A percentile compares a stretch with the other conserved stretches of the same genome.
Conservation (phyloP, 2,113 vertebrate genomes). For the Hemiscyllium ocellatum region DNA sequence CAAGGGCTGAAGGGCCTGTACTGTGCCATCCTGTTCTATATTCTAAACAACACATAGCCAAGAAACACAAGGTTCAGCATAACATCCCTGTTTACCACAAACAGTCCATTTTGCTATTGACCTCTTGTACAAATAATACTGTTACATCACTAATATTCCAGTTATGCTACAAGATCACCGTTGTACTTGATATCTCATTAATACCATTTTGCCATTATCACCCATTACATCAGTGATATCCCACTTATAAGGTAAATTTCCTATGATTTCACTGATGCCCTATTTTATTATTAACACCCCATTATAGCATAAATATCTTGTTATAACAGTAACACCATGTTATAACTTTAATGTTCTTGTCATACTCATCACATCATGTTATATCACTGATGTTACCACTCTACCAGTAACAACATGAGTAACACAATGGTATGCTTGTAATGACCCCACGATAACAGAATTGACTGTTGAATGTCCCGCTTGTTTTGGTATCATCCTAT, state of each 20-base stretch:
- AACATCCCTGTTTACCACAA: neutral
- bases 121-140: neutral
- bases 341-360: no score
- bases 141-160: neutral
- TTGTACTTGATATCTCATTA: neutral
- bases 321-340: neutral
- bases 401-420: neutral
- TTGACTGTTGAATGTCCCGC: neutral
- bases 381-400: neutral
- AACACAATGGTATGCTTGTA: no score
- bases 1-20: no score
- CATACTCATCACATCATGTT: neutral
- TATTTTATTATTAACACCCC: neutral
- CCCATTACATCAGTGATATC: neutral
- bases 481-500: neutral
- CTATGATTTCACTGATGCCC: neutral
- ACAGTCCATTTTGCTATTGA: neutral
- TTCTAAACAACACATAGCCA: no score
- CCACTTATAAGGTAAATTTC: neutral
- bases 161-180: neutral
- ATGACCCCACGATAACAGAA: no score
- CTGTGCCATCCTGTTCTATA: no score
- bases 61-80: no score
- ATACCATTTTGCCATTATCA: neutral
- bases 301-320: neutral